A percentile compares a stretch with the other conserved stretches of the same genome.
Evolutionary conservation across 2,888 invertebrate species (phyloP).

Genomic region (Gibbula magus): DNA sequence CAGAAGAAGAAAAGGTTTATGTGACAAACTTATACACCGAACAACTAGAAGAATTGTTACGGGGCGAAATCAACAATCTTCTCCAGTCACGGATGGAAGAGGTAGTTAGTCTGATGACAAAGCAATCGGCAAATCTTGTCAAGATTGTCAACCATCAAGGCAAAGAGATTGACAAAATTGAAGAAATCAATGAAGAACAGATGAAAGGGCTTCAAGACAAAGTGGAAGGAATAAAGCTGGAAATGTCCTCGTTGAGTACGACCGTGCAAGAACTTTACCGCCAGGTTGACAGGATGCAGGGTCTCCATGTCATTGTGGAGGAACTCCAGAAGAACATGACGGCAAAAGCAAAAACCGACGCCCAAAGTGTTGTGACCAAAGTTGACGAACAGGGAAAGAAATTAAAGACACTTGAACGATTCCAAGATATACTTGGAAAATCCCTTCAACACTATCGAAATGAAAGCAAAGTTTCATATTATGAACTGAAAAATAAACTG

Average conservation of each 20-base stretch:
- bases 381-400: conserved; percentile 20
- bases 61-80: conserved; percentile 33
- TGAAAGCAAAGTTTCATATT: conserved; percentile 43
- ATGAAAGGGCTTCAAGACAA: conserved; percentile 36
- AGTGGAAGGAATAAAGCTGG: conserved; percentile 27
- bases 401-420: conserved; percentile 40
- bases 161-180: conserved; percentile 32
- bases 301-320: conserved; percentile 30
- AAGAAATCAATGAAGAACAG: conserved; percentile 29
- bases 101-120: conserved; percentile 33
- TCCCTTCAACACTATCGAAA: conserved; percentile 52
- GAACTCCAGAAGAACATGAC: conserved; percentile 44
- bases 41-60: conserved; percentile 36
- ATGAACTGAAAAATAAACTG: conserved; percentile 31
- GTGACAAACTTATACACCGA: neutral
- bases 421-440: conserved; percentile 42
- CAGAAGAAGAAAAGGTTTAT: neutral
- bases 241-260: conserved; percentile 35
- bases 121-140: conserved; percentile 34
- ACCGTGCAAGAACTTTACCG: conserved; percentile 30
- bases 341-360: neutral
- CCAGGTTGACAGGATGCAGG: conserved; percentile 27
- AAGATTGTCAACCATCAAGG: conserved; percentile 31
- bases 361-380: conserved; percentile 3
- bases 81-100: conserved; percentile 34